A percentile compares a stretch with the other conserved stretches of the same genome.
phyloP scores from a whole-genome alignment of 2,888 invertebrate species.

The Cephonodes hylas region DNA sequence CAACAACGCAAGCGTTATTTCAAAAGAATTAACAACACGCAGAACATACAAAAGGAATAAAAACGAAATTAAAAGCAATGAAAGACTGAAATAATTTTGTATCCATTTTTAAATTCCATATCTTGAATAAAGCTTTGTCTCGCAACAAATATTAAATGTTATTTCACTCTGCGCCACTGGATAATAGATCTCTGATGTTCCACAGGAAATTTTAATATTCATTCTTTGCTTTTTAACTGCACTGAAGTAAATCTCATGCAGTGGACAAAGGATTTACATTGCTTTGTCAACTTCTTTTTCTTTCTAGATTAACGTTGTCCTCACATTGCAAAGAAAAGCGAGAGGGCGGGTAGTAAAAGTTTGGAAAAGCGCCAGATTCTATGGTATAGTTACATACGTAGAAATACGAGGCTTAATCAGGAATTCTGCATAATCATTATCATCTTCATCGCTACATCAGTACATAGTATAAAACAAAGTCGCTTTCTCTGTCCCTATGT shows the following conservation, averaged over 20 bases:
- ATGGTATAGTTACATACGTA: no score
- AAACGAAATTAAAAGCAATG: not conserved
- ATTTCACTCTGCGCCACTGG: conserved; percentile 5
- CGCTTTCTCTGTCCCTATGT: no score
- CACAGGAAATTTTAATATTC: not conserved
- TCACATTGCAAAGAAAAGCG: not conserved
- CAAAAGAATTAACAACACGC: not conserved
- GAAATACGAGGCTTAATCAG: no score
- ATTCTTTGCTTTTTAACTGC: conserved; percentile 3
- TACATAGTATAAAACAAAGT: no score
- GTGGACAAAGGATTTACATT: not conserved
- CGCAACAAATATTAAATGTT: conserved; percentile 5
- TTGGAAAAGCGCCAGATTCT: no score
- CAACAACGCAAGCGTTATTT: not conserved
- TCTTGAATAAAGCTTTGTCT: conserved; percentile 5
- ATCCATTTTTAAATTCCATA: not conserved
- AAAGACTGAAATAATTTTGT: not conserved
- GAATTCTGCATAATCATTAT: no score
- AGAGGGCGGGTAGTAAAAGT: no score
- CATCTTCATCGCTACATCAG: no score
- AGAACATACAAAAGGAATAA: not conserved
- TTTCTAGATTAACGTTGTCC: not conserved
- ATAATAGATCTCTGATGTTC: not conserved
- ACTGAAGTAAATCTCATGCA: not conserved
- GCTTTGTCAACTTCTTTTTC: not conserved